Percentiles rank a stretch among this genome's conserved stretches.
phyloP scores from a whole-genome alignment of 2,888 invertebrate genomes.

The Tetragnatha montana region DNA sequence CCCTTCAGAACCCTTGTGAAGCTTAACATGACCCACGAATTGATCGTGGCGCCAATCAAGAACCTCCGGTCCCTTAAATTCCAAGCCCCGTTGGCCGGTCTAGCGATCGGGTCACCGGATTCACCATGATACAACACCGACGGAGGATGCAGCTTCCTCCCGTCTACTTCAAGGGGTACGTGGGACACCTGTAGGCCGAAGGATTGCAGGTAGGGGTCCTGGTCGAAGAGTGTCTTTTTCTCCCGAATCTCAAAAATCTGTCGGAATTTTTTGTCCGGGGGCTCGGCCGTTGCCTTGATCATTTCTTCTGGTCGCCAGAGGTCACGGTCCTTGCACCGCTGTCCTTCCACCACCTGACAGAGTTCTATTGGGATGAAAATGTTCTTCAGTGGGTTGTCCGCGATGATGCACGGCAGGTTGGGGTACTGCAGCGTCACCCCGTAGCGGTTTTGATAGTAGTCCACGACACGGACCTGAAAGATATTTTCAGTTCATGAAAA shows the following conservation, averaged over 20 bases:
- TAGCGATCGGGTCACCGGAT: not conserved
- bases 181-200: slow-evolving; percentile 58
- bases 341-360: slow-evolving; percentile 51
- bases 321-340: slow-evolving; percentile 45
- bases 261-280: slow-evolving; percentile 41
- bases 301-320: slow-evolving; percentile 47
- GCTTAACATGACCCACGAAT: slow-evolving; percentile 43
- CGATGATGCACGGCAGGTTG: slow-evolving; percentile 59
- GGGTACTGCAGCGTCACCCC: slow-evolving; percentile 32
- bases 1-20: not conserved
- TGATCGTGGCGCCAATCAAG: slow-evolving; percentile 25
- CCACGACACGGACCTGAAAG: not conserved
- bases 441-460: slow-evolving; percentile 55
- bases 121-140: slow-evolving; percentile 38
- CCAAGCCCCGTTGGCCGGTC: slow-evolving; percentile 67
- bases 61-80: slow-evolving; percentile 61
- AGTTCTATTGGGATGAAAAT: slow-evolving; percentile 63
- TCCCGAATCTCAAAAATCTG: not conserved
- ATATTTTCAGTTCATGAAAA: not conserved
- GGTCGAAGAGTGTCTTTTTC: not conserved
- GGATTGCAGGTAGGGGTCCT: slow-evolving; percentile 35
- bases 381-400: slow-evolving; percentile 15
- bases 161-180: slow-evolving; percentile 47
- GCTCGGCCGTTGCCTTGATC: slow-evolving; percentile 54
- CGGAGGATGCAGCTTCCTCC: slow-evolving; percentile 59